These are phyloP conservation scores for Enteromius radiatus DNA, from an alignment of 2,797 vertebrate species.

Conservation along the genomic window DNA sequence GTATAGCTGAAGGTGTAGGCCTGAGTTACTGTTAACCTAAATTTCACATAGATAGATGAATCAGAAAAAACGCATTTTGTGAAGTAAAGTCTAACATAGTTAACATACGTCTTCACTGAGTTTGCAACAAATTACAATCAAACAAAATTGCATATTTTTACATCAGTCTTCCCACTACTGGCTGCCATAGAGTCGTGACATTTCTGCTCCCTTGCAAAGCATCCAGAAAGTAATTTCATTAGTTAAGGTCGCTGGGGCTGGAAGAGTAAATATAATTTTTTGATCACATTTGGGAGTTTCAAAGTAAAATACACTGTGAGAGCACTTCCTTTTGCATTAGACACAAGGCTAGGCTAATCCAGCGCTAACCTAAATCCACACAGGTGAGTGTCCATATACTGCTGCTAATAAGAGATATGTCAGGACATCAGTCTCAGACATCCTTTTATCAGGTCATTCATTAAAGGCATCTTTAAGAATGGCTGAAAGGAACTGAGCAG, in stretches of 20 bases:
- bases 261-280: background rate
- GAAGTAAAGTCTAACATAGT: background rate
- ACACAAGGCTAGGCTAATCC: conserved; percentile 71
- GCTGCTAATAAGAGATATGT: conserved; percentile 34
- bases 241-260: background rate
- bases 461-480: conserved; percentile 14
- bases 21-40: background rate
- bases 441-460: conserved; percentile 3
- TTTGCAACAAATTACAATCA: background rate
- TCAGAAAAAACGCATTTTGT: background rate
- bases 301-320: background rate
- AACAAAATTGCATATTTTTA: background rate
- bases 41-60: background rate
- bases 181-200: background rate
- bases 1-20: background rate
- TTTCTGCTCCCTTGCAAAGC: background rate
- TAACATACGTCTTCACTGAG: background rate
- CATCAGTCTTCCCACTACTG: background rate
- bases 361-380: conserved; percentile 72
- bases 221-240: background rate
- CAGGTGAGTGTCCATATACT: conserved; percentile 29
- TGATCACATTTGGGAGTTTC: background rate
- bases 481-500: background rate
- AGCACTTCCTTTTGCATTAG: conserved; percentile 57
- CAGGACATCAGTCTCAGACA: conserved; percentile 36